phyloP scores from a whole-genome alignment of 2,888 invertebrate species.

The Orchestes rusci region DNA sequence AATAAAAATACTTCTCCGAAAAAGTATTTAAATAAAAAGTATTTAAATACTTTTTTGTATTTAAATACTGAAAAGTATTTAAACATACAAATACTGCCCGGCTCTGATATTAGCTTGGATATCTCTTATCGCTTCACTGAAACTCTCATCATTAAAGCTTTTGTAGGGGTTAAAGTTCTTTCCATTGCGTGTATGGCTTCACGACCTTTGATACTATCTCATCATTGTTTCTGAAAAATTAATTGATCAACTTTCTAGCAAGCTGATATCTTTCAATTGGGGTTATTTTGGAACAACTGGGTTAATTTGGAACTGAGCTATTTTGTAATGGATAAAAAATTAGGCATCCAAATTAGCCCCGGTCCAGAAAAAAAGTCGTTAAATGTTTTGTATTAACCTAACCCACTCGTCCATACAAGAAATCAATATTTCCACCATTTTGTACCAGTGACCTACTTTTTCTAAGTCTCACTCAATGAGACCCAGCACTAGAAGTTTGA shows the following conservation, averaged over 20 bases:
- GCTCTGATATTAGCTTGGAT: constrained; percentile 12
- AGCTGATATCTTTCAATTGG: neutral
- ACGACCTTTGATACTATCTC: neutral
- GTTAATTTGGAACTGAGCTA: constrained; percentile 2
- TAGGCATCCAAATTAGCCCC: too few relatives aligned
- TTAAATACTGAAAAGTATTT: too few relatives aligned
- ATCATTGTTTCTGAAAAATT: constrained; percentile 3
- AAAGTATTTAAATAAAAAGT: too few relatives aligned
- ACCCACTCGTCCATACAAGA: neutral
- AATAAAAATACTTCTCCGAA: too few relatives aligned
- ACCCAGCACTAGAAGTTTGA: too few relatives aligned
- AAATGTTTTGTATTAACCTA: neutral
- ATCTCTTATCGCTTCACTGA: constrained; percentile 10
- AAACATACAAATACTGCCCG: too few relatives aligned
- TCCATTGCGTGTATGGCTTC: constrained; percentile 3
- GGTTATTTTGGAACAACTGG: constrained; percentile 7
- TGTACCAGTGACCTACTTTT: neutral
- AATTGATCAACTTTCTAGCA: neutral
- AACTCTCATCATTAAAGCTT: constrained; percentile 7
- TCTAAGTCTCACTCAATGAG: too few relatives aligned
- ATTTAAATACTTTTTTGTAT: too few relatives aligned
- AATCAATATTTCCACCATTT: neutral
- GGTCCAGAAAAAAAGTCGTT: too few relatives aligned
- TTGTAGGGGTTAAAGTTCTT: constrained; percentile 11
- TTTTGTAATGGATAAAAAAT: too few relatives aligned